Evolutionary conservation across 2,888 invertebrate genomes (phyloP), one percentile per base, ranked within the genome.

Genomic region (Laothoe populi): DNA sequence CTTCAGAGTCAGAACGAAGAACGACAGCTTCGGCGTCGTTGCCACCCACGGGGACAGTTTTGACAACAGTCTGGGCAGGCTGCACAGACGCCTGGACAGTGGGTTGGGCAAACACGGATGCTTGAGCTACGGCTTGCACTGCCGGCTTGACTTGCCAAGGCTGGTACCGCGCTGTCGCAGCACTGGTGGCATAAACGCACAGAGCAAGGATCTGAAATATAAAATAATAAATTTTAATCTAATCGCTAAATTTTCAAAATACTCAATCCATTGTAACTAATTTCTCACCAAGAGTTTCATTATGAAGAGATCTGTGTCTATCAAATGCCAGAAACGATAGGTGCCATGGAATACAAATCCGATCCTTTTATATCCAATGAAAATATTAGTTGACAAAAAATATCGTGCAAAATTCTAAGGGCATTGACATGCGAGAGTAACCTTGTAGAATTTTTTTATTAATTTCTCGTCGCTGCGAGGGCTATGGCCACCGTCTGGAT

Each of bases 141-240:
- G 24, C 44, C n/a, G 61, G 57, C 42, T 35, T 13, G 0, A 13
- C 8, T 13, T 24, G n/a, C 38, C 40, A 61, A 61, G 35, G 66
- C 67, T 7, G 72, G 63, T 62, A 61, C 48, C 62, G 23, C 63
- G 24, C 19, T 4, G 68, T 58, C 0, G 81, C 82, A 2, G 80
- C 82, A 67, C 72, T 79, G 11, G 75, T 80, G 58, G 78, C 79
- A 69, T 75, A 77, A 64, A 83, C 78, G 72, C 76, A 83, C 45
- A 82, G 62, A 35, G 79, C 78, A 65, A 84, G 70, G 19, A 81
- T 73, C 82, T 83, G 63, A 0, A 65, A 62, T 45, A 38, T 48
- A 46, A n/a, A 44, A 44, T 19, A 13, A 44, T 10, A n/a, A 44
- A 23, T 11, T 23, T 35, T 48, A 16, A 35, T 23, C 8, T 4